phyloP scores from a whole-genome alignment of 2,888 invertebrate genomes.

The Pollenia amentaria region DNA sequence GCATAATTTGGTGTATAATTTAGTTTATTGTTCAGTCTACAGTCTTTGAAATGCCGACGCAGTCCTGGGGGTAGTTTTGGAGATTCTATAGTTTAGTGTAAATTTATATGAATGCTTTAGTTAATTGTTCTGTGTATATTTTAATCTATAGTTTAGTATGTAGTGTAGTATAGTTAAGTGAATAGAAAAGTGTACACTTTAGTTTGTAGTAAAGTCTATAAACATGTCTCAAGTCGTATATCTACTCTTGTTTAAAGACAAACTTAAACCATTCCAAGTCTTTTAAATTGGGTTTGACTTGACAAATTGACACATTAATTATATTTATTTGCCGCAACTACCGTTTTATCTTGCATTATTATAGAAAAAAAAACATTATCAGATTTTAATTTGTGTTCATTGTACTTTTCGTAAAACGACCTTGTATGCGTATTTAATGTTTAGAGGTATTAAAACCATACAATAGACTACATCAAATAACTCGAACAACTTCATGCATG shows the following conservation, averaged over 20 bases:
- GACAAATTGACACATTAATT: constrained; percentile 53
- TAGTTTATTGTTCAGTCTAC: too few relatives aligned
- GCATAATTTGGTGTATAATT: too few relatives aligned
- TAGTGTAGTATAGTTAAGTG: too few relatives aligned
- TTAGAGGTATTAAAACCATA: constrained; percentile 23
- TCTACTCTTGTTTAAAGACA: neutral
- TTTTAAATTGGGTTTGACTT: constrained; percentile 19
- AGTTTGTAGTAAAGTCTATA: too few relatives aligned
- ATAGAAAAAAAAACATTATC: constrained; percentile 28
- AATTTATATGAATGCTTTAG: too few relatives aligned
- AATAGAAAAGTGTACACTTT: too few relatives aligned
- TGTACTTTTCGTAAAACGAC: constrained; percentile 46
- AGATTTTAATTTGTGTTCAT: constrained; percentile 24
- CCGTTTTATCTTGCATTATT: constrained; percentile 48
- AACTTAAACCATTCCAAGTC: constrained; percentile 1
- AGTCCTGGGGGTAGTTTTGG: too few relatives aligned
- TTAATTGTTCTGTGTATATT: too few relatives aligned
- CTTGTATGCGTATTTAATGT: constrained; percentile 65
- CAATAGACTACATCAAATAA: constrained; percentile 43
- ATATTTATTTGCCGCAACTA: constrained; percentile 47
- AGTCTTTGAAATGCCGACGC: too few relatives aligned
- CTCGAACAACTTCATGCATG: constrained; percentile 68
- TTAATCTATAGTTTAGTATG: too few relatives aligned
- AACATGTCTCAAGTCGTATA: too few relatives aligned
- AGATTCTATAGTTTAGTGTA: too few relatives aligned